Evolutionary conservation across 1,140 invertebrate species (phyloP).

Genomic region (Nixonia krombeini): DNA sequence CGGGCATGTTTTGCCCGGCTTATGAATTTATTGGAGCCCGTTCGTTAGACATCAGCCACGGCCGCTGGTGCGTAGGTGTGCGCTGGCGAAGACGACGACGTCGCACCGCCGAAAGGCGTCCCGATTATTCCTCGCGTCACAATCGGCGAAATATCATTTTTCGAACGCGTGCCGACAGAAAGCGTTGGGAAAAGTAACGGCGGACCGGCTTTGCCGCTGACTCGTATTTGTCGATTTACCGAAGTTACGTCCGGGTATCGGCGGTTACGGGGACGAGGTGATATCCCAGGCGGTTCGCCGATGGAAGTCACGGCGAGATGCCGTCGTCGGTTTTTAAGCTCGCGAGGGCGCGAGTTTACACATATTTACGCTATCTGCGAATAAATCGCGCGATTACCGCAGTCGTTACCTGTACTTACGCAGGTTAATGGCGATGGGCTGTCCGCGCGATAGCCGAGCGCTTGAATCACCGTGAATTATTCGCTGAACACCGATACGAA

Average conservation of each 20-base stretch:
- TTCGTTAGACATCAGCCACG: conserved; percentile 64
- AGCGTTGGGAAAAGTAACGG: no score
- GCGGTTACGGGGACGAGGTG: no score
- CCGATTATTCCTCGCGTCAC: no score
- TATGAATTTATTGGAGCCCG: conserved; percentile 67
- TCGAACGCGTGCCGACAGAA: no score
- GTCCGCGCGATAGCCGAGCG: conserved; percentile 39
- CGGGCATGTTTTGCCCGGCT: conserved; percentile 59
- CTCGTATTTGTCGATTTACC: no score
- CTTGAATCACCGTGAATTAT: conserved; percentile 47
- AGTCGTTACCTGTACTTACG: conserved; percentile 50
- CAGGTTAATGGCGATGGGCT: conserved; percentile 48
- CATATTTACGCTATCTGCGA: conserved; percentile 39
- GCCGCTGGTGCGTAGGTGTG: conserved; percentile 56
- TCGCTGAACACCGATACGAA: conserved; percentile 30
- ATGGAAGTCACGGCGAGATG: conserved; percentile 16
- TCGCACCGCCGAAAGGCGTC: no score
- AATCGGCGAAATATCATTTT: no score
- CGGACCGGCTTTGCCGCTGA: no score
- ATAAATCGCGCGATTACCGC: conserved; percentile 46
- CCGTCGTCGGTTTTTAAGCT: conserved; percentile 33
- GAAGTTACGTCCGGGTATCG: no score
- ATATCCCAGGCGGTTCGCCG: conserved; percentile 15
- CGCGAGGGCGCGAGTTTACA: conserved; percentile 29
- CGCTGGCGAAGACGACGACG: conserved; percentile 5